phyloP scores from a whole-genome alignment of 2,113 vertebrate genomes.

The Nycticryphes semicollaris region DNA sequence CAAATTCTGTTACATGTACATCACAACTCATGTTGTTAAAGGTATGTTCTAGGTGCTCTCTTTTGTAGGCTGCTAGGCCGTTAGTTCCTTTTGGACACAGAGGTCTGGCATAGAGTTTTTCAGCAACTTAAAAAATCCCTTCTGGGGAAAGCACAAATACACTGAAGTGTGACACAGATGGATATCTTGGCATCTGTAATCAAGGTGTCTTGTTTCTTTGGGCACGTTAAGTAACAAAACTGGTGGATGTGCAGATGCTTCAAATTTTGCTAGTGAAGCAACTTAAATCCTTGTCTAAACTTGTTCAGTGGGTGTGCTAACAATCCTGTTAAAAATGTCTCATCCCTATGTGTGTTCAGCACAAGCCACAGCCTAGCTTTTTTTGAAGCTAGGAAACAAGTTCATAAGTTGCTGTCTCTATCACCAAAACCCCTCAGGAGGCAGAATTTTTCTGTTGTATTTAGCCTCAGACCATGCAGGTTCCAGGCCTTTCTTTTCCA shows the following conservation, averaged over 20 bases:
- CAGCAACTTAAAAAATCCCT: not conserved
- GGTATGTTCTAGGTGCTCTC: not conserved
- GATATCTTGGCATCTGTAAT: not conserved
- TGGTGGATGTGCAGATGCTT: not conserved
- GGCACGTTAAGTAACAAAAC: not conserved
- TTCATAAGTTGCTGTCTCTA: not conserved
- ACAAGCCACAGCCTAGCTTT: not conserved
- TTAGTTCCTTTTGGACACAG: not conserved
- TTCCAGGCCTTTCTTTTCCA: not conserved
- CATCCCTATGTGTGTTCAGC: not conserved
- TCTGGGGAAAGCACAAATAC: not conserved
- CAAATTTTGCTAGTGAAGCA: not conserved
- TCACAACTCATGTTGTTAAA: not conserved
- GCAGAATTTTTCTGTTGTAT: not conserved
- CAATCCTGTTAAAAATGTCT: not conserved
- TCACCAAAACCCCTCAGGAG: not conserved
- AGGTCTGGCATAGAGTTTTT: not conserved
- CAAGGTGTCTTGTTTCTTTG: not conserved
- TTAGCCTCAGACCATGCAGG: not conserved
- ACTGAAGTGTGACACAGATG: not conserved
- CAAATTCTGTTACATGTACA: not conserved
- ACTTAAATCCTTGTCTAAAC: not conserved
- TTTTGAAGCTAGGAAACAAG: not conserved
- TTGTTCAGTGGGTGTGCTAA: not conserved
- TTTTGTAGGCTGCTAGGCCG: not conserved